Conservation (phyloP, 2,888 invertebrate species). For the Mycalesis mineus region DNA sequence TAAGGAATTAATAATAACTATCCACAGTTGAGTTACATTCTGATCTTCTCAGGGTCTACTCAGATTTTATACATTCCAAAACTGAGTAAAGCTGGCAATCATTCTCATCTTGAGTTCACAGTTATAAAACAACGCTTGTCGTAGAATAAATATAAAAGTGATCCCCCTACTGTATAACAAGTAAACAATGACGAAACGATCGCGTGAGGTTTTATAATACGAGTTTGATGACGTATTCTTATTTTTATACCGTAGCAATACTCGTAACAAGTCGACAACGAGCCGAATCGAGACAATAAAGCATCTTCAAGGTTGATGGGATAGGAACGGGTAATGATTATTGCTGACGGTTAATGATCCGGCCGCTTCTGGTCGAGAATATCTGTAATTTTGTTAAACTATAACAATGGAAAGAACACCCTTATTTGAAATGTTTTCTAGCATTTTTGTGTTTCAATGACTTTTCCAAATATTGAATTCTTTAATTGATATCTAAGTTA, state of each 20-base stretch:
- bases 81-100: too few species aligned
- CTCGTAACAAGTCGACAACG: constrained; percentile 72
- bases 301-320: constrained; percentile 70
- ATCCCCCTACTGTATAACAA: constrained; percentile 15
- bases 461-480: too few species aligned
- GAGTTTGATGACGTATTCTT: constrained; percentile 66
- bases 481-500: too few species aligned
- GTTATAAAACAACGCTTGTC: too few species aligned
- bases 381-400: constrained; percentile 47
- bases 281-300: constrained; percentile 73
- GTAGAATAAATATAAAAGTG: too few species aligned
- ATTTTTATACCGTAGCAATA: constrained; percentile 41
- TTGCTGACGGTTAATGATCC: constrained; percentile 67
- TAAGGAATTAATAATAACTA: too few species aligned
- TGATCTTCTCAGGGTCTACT: too few species aligned
- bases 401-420: background rate
- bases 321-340: constrained; percentile 63
- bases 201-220: constrained; percentile 68
- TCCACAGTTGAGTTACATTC: too few species aligned
- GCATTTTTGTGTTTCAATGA: background rate
- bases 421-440: background rate
- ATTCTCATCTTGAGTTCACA: too few species aligned
- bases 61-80: background rate
- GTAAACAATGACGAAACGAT: constrained; percentile 46
- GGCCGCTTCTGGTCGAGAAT: constrained; percentile 52